Conservation (phyloP, 2,888 invertebrate species). For the Noctua fimbriata region DNA sequence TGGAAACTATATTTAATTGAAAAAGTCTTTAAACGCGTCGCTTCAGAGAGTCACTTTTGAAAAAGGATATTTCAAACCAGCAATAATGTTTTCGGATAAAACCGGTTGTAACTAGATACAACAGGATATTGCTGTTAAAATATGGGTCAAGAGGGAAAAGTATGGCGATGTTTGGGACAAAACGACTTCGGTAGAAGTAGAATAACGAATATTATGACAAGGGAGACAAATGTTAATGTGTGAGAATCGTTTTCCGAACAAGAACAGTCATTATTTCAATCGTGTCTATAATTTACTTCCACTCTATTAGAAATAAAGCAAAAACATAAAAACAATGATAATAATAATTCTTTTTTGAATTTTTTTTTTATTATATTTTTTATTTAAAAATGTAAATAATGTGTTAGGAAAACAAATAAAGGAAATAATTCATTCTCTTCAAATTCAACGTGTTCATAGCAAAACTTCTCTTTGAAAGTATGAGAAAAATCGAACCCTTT, state of each 20-base stretch:
- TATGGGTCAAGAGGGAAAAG: conserved; percentile 57
- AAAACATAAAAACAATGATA: neutral
- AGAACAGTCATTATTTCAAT: conserved; percentile 29
- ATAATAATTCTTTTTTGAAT: too few relatives aligned
- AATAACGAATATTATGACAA: conserved; percentile 8
- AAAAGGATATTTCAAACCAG: conserved; percentile 4
- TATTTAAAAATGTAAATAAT: too few relatives aligned
- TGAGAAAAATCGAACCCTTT: neutral
- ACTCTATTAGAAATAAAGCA: neutral
- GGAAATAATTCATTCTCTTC: too few relatives aligned
- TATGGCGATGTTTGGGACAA: conserved; percentile 4
- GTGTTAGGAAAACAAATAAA: too few relatives aligned
- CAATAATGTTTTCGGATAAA: neutral
- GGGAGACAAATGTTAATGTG: conserved; percentile 26
- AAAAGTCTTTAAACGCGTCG: neutral
- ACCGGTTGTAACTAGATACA: conserved; percentile 53
- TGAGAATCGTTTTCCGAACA: conserved; percentile 18
- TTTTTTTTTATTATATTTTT: too few relatives aligned
- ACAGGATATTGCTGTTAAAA: conserved; percentile 61
- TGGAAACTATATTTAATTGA: conserved; percentile 16
- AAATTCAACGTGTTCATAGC: neutral
- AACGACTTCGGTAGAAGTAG: neutral
- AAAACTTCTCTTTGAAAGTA: neutral
- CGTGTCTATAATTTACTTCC: conserved; percentile 12
- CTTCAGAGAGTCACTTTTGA: conserved; percentile 7